phyloP scores from a whole-genome alignment of 2,888 invertebrate species.

The Pachliopta kotzebuea region DNA sequence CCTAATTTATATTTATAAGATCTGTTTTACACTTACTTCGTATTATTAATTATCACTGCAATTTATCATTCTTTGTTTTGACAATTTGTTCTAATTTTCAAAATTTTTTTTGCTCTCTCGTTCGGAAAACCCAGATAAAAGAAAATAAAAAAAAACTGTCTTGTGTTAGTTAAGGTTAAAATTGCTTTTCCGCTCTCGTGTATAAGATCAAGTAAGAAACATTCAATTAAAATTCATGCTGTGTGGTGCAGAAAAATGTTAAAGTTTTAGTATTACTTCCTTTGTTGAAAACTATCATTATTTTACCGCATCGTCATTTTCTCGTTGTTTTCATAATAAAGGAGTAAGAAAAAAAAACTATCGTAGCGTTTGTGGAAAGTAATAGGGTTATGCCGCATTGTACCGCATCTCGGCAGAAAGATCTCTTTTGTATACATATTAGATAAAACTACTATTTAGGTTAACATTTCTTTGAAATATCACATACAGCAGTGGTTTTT shows the following conservation, averaged over 20 bases:
- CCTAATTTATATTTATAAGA: no score
- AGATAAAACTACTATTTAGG: not conserved
- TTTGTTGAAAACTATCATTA: not conserved
- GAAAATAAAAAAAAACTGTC: no score
- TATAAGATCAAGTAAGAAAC: no score
- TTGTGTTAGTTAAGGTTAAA: no score
- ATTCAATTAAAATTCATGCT: no score
- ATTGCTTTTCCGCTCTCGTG: no score
- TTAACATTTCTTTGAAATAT: not conserved
- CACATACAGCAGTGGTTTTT: not conserved
- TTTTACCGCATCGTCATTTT: not conserved
- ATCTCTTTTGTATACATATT: not conserved
- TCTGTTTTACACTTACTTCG: no score
- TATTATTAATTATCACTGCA: no score
- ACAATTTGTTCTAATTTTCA: no score
- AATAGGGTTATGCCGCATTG: conserved; percentile 1
- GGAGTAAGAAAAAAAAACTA: not conserved
- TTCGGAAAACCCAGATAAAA: no score
- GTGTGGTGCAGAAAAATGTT: not conserved
- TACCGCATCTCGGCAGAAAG: not conserved
- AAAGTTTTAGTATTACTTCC: not conserved
- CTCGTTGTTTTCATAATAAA: not conserved
- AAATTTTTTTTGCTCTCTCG: no score
- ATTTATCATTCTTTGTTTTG: no score
- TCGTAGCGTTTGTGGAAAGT: not conserved